phyloP scores from a whole-genome alignment of 1,140 invertebrate genomes.

The Drosophila orena region DNA sequence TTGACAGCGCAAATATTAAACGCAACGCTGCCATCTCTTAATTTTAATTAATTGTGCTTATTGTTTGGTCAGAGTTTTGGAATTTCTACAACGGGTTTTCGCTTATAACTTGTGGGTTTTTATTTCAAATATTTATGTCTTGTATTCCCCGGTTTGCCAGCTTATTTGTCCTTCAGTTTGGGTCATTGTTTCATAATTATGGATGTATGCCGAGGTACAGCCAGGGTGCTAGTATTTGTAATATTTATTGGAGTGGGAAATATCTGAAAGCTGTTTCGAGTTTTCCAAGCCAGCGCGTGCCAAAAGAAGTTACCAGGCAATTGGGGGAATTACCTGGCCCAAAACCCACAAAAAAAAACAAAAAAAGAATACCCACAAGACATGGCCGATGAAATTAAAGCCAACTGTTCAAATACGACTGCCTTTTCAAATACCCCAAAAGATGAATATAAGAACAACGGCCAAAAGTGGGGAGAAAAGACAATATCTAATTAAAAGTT shows the following conservation, averaged over 20 bases:
- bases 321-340: constrained; percentile 54
- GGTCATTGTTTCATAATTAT: constrained; percentile 79
- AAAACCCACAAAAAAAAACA: constrained; percentile 24
- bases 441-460: constrained; percentile 37
- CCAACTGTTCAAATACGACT: constrained; percentile 66
- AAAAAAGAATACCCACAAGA: constrained; percentile 12
- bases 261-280: constrained; percentile 16
- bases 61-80: constrained; percentile 47
- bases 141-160: constrained; percentile 28
- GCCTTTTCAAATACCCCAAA: constrained; percentile 23
- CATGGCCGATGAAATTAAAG: constrained; percentile 15
- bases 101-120: constrained; percentile 3
- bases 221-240: constrained; percentile 1
- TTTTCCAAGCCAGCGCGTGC: constrained; percentile 35
- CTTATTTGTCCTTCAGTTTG: constrained; percentile 67
- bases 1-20: constrained; percentile 78
- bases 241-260: constrained; percentile 19
- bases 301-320: constrained; percentile 58
- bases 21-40: constrained; percentile 54
- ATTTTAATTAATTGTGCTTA: constrained; percentile 78
- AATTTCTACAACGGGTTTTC: constrained; percentile 65
- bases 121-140: constrained; percentile 14
- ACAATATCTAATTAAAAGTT: constrained; percentile 52
- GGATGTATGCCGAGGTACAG: constrained; percentile 26
- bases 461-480: background rate